Evolutionary conservation across 2,888 invertebrate species (phyloP), one percentile per base, ranked within the genome.

Genomic region (Idaea aversata): DNA sequence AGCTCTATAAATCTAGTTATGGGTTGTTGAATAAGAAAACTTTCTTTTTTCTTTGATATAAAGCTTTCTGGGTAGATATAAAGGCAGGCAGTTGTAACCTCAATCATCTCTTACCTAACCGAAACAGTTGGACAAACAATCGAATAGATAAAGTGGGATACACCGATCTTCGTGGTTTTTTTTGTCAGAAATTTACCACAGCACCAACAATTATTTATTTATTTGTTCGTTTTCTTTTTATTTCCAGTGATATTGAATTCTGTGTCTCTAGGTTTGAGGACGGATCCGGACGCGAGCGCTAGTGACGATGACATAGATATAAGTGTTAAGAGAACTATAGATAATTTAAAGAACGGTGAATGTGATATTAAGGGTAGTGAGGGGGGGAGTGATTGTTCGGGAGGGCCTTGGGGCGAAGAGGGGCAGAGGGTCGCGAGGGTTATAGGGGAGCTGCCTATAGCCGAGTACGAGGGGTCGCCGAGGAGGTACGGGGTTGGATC

Each of bases 401-500:
- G 85, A 5, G 89, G 89, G 15, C 75, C 88, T 70, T 91, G 88
- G 67, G 88, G 87, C 10, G 93, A 87, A 58, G 93, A 88, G 72
- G 92, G 87, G 65, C 88, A 86, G 78, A 78, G 90, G 73, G 94
- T 95, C 58, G 93, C 95, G 67, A 93, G 95, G 78, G 95, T 97
- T 59, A 97, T 97, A 79, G 97, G 97, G 61, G 96, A 95, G 86
- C 92, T 97, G 77, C 98, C 98, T n/a, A 98, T 98, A 76, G 97
- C 98, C 25, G 97, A 98, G 82, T 98, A 98, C 84, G 97, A 98
- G 76, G 98, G 97, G 15, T 98, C 98, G 59, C 98, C 98, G 15
- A 93, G 97, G 75, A 94, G 98, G 75, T 98, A 98, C 84, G 98
- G 97, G 5, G 94, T 95, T 66, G 93, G 95, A 35, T 94, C 95